phyloP scores from a whole-genome alignment of 2,797 vertebrate species.

The Cynodonichthys magdalenae region DNA sequence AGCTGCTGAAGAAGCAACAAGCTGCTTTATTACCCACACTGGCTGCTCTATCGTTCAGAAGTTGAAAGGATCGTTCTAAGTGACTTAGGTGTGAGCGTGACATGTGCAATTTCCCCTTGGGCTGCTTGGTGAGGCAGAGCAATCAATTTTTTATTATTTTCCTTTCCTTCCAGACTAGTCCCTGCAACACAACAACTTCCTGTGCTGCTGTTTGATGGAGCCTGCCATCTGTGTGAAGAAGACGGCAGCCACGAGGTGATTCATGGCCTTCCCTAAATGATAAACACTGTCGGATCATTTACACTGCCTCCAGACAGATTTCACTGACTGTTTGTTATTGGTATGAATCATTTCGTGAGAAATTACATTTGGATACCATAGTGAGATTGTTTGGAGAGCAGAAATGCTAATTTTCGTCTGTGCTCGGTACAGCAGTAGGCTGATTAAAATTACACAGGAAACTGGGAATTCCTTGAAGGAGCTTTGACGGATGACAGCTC shows the following conservation, averaged over 20 bases:
- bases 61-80: conserved; percentile 41
- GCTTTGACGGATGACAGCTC: too few species aligned
- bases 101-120: conserved; percentile 56
- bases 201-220: conserved; percentile 57
- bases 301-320: conserved; percentile 23
- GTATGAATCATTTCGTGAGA: conserved; percentile 43
- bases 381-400: conserved; percentile 2
- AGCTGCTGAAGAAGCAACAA: conserved; percentile 12
- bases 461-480: too few species aligned
- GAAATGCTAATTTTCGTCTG: background rate
- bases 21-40: conserved; percentile 15
- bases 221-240: conserved; percentile 34
- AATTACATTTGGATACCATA: conserved; percentile 4
- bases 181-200: conserved; percentile 52
- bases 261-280: conserved; percentile 47
- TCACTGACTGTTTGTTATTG: conserved; percentile 15
- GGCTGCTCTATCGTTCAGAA: conserved; percentile 39
- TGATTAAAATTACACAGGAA: conserved; percentile 29
- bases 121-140: conserved; percentile 33
- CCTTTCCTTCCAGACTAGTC: conserved; percentile 33
- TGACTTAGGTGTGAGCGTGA: conserved; percentile 53
- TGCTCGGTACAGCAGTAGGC: conserved; percentile 11
- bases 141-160: conserved; percentile 45
- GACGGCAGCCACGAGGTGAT: conserved; percentile 37
- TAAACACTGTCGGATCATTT: conserved; percentile 43